These are phyloP conservation scores for Nettapus auritus DNA, from an alignment of 2,113 vertebrate genomes.

Conservation along the genomic window DNA sequence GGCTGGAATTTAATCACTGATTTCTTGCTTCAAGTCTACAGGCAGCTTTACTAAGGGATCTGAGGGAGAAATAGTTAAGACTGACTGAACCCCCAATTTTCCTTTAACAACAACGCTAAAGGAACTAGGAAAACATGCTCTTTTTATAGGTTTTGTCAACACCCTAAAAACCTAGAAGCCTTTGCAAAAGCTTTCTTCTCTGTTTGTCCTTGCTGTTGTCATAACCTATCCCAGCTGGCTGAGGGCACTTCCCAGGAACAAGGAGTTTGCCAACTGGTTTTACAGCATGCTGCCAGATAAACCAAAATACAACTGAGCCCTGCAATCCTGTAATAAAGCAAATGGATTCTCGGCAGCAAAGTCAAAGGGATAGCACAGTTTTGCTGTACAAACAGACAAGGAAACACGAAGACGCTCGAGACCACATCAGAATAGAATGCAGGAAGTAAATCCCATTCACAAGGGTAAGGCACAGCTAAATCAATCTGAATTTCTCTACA, in stretches of 20 bases:
- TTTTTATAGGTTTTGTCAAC: background rate
- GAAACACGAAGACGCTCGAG: background rate
- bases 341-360: slow-evolving; percentile 4
- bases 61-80: background rate
- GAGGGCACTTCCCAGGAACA: background rate
- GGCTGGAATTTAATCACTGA: background rate
- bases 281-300: background rate
- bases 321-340: background rate
- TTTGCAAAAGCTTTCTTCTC: background rate
- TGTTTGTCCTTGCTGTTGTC: rapidly evolving
- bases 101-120: rapidly evolving
- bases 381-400: background rate
- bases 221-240: background rate
- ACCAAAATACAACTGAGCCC: background rate
- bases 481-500: background rate
- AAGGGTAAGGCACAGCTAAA: background rate
- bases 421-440: background rate
- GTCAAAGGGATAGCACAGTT: background rate
- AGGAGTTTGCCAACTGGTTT: background rate
- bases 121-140: background rate
- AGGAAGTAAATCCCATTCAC: background rate
- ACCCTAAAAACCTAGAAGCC: background rate
- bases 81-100: background rate
- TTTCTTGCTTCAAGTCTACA: background rate
- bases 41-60: background rate